Percentiles rank a stretch among this genome's conserved stretches.
These are phyloP conservation scores for Sminthurides bifidus DNA, from an alignment of 1,140 invertebrate species.

Conservation along the genomic window DNA sequence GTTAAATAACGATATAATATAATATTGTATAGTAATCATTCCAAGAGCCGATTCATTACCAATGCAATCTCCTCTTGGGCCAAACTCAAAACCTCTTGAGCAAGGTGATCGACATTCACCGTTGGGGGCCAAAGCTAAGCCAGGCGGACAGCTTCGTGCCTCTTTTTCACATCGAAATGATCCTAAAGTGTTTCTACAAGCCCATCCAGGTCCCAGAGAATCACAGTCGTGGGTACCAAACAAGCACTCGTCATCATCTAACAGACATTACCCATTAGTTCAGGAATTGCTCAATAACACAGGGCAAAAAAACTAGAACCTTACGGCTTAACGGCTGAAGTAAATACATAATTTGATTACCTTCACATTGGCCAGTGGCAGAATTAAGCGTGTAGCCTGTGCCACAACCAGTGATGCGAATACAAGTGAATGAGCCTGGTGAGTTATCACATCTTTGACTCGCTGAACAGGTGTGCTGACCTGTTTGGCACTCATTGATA, in stretches of 20 bases:
- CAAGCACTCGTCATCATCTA: conserved; percentile 86
- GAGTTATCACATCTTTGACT: conserved; percentile 81
- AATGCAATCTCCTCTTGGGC: conserved; percentile 40
- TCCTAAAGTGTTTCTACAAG: conserved; percentile 72
- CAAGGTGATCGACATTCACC: conserved; percentile 37
- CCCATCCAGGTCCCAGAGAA: conserved; percentile 50
- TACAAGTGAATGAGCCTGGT: conserved; percentile 66
- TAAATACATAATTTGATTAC: conserved; percentile 42
- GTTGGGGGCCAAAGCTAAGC: conserved; percentile 33
- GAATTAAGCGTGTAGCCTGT: conserved; percentile 92
- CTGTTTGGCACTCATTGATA: conserved; percentile 52
- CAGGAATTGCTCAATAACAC: too few relatives aligned
- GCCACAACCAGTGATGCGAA: conserved; percentile 73
- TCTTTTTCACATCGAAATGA: conserved; percentile 58
- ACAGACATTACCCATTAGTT: conserved; percentile 18
- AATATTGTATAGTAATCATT: neutral
- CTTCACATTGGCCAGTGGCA: conserved; percentile 71
- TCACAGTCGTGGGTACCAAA: conserved; percentile 68
- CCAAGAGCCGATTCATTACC: conserved; percentile 34
- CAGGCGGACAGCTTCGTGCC: conserved; percentile 40
- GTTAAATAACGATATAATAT: neutral
- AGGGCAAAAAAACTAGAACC: too few relatives aligned
- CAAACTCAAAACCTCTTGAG: conserved; percentile 40
- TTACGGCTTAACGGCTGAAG: too few relatives aligned
- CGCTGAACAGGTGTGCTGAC: conserved; percentile 45